Evolutionary conservation across 1,140 invertebrate genomes (phyloP), one percentile per base, ranked within the genome.

Genomic region (Pseudomyrmex sp.): DNA sequence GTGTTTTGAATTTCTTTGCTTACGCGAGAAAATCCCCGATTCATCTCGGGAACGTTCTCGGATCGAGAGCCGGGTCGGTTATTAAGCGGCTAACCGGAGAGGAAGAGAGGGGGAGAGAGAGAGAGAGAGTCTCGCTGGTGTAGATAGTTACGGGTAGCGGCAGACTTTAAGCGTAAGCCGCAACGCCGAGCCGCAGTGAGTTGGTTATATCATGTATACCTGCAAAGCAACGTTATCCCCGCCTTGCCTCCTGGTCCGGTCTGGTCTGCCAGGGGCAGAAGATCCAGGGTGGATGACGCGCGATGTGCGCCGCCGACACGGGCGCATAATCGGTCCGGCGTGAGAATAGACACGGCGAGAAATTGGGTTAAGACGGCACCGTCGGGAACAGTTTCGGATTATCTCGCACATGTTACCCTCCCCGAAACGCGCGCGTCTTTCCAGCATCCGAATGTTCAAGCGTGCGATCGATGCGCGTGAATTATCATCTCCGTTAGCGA

Each of bases 291-390:
- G 73, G 18, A 26, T 46, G 72, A 63, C n/a, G 44, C 56, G 50
- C 50, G 56, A 35, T 58, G 23, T 54, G 59, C 54, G 35, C 66
- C 50, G 46, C 58, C 61, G 73, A 26, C 46, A 26, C 46, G 69
- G 66, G 68, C 74, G 85, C 84, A 89, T 89, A 91, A 90, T 87
- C 79, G 70, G 82, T 74, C 82, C 80, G 65, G 84, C 52, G 84
- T 74, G 76, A 85, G 85, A 70, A 88, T 87, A 88, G 86, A 89
- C 90, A 84, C 56, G 58, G 65, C 35, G 23, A 83, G 91, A 90
- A 91, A 91, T 91, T 91, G 77, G 91, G 88, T 91, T 91, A 91
- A 90, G 91, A 91, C 84, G 85, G 89, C 76, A 90, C 91, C 89
- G 52, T 68, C 62, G 91, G 86, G 91, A 91, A 88, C 86, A 88